Base-by-base conservation (phyloP, 2,888 invertebrate genomes). In the Cremastinae sp. region DNA sequence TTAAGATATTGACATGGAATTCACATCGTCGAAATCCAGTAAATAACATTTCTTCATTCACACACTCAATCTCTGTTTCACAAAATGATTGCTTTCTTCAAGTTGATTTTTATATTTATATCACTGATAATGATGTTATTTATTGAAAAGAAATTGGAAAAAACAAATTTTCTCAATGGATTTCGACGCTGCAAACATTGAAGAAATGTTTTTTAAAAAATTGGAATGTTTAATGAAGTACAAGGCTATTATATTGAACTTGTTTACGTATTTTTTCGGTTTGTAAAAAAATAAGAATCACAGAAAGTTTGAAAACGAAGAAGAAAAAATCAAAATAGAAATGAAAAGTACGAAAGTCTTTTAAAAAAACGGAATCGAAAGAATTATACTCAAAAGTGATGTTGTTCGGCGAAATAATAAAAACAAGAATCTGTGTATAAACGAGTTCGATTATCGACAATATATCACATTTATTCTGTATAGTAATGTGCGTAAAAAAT, bases 391-490 rank as follows among this genome's bases (percentile, higher is more conserved):
- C 55, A 22, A 20, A 59, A 14, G 53, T 4, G 12, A 2, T 4
- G 45, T 2, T 10, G 12, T 45, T 12, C 28, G 56, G 20, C 18
- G 5, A 18, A 18, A 53, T 53, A 39, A n/a, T 16, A 16, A 56
- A 37, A 14, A 8, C 10, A 14, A 16, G 14, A 14, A 39, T 55
- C 20, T 10, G 53, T 37, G 14, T 71, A 43, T 43, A 66, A 53
- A 18, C 58, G 55, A 47, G 28, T 66, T 71, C 35, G 43, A 62
- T 41, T 16, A 66, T 20, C 43, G 62, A 62, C 61, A 14, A 66
- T 61, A 14, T 71, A 71, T 75, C 75, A 71, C 71, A 75, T 72
- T 72, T 71, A 68, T 71, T 72, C 62, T 35, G 56, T 72, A 71
- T 59, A 62, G 41, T 70, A 65, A 41, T 72, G 71, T 68, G 71